A percentile compares a stretch with the other conserved stretches of the same genome.
Evolutionary conservation across 2,113 vertebrate genomes (phyloP).

Genomic region (Notarius lentiginosus): DNA sequence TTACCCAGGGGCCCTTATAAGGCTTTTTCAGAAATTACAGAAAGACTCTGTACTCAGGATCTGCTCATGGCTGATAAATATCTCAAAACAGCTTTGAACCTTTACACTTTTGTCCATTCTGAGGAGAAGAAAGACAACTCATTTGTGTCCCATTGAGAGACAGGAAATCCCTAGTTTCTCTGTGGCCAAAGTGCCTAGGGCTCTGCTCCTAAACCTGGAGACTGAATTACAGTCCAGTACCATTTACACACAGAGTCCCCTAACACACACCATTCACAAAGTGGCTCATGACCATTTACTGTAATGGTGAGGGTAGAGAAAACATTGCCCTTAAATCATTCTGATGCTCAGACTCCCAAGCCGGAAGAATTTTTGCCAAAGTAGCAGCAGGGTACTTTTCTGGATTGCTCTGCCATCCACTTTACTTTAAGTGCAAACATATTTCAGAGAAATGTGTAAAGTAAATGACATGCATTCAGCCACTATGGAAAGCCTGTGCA

Average conservation of each 20-base stretch:
- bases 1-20: neutral
- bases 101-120: constrained; percentile 46
- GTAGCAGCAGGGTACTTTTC: constrained; percentile 48
- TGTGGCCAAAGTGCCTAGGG: constrained; percentile 11
- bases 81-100: constrained; percentile 25
- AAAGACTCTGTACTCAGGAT: neutral
- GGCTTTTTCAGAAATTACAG: neutral
- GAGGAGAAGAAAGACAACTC: constrained; percentile 38
- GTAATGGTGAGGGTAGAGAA: constrained; percentile 37
- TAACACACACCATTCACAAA: constrained; percentile 11
- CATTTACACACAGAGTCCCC: neutral
- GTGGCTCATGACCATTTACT: constrained; percentile 23
- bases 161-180: constrained; percentile 46
- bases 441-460: constrained; percentile 48
- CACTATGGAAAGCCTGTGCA: constrained; percentile 47
- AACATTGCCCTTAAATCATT: constrained; percentile 54
- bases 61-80: constrained; percentile 1
- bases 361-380: constrained; percentile 47
- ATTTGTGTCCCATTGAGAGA: constrained; percentile 39
- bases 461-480: constrained; percentile 35
- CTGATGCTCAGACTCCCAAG: constrained; percentile 46
- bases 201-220: constrained; percentile 3
- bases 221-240: constrained; percentile 1
- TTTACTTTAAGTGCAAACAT: constrained; percentile 53
- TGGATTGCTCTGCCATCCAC: constrained; percentile 44